Evolutionary conservation across 2,113 vertebrate genomes (phyloP).

Genomic region (Cyanocitta stelleri): DNA sequence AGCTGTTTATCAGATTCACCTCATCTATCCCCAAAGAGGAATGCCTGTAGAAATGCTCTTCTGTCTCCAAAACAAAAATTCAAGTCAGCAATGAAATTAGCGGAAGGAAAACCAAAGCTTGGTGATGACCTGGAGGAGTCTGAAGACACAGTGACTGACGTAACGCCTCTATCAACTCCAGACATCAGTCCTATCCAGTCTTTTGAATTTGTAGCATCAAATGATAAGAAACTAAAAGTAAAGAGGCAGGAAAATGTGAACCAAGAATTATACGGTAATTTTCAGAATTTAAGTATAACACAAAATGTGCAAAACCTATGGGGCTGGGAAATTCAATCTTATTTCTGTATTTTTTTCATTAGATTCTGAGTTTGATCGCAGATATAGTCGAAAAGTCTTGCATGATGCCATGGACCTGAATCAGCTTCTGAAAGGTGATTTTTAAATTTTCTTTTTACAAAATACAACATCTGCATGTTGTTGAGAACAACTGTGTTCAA

Average conservation of each 20-base stretch:
- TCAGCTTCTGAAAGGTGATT: constrained; percentile 80
- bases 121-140: constrained; percentile 69
- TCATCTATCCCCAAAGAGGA: constrained; percentile 51
- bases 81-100: constrained; percentile 37
- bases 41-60: neutral
- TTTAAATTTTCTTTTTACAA: neutral
- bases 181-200: constrained; percentile 82
- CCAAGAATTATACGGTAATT: constrained; percentile 67
- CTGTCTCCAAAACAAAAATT: constrained; percentile 65
- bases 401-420: constrained; percentile 80
- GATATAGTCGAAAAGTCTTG: constrained; percentile 66
- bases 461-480: neutral
- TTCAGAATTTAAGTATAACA: constrained; percentile 6
- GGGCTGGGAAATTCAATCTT: neutral
- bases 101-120: constrained; percentile 11
- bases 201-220: constrained; percentile 73
- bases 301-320: neutral
- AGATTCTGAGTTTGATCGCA: constrained; percentile 65
- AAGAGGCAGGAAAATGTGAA: constrained; percentile 74
- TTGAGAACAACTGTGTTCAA: neutral
- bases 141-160: constrained; percentile 86
- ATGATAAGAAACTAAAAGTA: constrained; percentile 69
- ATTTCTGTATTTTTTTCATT: constrained; percentile 1
- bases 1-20: constrained; percentile 59
- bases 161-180: constrained; percentile 86